These are phyloP conservation scores for Dioctria rufipes DNA, from an alignment of 2,888 invertebrate species.

Conservation along the genomic window DNA sequence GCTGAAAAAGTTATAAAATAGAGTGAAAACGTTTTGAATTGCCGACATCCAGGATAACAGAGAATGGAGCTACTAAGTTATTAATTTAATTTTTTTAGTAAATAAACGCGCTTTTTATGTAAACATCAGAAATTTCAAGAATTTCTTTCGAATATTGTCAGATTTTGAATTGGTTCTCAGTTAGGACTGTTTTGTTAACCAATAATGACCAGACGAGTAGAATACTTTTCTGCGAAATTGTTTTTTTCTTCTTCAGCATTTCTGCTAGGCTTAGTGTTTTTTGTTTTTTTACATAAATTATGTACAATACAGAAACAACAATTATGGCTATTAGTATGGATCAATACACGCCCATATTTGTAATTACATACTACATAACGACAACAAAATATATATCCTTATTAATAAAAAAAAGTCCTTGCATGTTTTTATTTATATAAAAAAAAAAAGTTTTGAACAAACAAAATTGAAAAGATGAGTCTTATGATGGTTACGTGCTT, in stretches of 20 bases:
- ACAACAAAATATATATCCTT: slow-evolving; percentile 35
- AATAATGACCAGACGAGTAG: not conserved
- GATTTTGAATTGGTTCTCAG: too few relatives aligned
- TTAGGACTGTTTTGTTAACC: not conserved
- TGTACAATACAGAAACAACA: not conserved
- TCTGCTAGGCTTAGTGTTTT: not conserved
- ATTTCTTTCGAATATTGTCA: too few relatives aligned
- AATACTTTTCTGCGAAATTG: slow-evolving; percentile 14
- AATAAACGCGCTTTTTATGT: not conserved
- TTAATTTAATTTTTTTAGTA: slow-evolving; percentile 9
- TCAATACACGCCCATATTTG: slow-evolving; percentile 36
- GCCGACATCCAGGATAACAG: slow-evolving; percentile 22
- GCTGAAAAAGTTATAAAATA: slow-evolving; percentile 29
- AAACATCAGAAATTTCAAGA: not conserved
- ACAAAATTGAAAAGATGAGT: too few relatives aligned
- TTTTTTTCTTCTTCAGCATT: slow-evolving; percentile 7
- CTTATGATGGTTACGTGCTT: too few relatives aligned
- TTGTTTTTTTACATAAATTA: too few relatives aligned
- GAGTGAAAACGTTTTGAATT: slow-evolving; percentile 13
- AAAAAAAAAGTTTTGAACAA: too few relatives aligned
- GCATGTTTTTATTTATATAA: slow-evolving; percentile 26
- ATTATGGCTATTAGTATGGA: slow-evolving; percentile 35
- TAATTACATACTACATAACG: slow-evolving; percentile 21
- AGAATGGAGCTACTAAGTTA: slow-evolving; percentile 32
- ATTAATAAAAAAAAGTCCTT: slow-evolving; percentile 31